Evolutionary conservation across 2,113 vertebrate genomes (phyloP).

Genomic region (Grammomys dolichurus): DNA sequence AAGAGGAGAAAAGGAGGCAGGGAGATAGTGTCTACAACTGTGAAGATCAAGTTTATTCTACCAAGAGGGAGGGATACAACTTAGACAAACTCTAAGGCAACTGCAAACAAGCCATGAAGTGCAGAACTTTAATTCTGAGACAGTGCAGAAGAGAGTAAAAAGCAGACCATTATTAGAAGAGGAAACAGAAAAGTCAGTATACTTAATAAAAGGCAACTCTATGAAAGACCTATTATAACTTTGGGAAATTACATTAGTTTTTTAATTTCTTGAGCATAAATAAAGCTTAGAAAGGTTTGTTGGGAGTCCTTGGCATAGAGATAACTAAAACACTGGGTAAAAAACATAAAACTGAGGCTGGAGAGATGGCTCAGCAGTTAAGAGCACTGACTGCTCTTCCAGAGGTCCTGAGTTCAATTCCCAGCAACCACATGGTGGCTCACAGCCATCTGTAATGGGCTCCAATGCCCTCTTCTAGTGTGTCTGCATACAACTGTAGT

Average conservation of each 20-base stretch:
- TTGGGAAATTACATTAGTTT: neutral
- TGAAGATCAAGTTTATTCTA: neutral
- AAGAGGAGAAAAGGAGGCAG: neutral
- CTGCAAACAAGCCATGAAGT: slow-evolving; percentile 15
- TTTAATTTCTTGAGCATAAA: slow-evolving; percentile 46
- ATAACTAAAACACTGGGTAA: slow-evolving; percentile 44
- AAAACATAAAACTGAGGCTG: neutral
- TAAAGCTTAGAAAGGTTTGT: slow-evolving; percentile 50
- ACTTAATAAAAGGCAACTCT: slow-evolving; percentile 9
- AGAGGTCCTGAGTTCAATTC: too few species aligned
- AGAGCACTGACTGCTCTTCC: too few species aligned
- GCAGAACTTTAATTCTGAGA: neutral
- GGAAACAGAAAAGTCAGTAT: slow-evolving; percentile 24
- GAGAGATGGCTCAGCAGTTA: too few species aligned
- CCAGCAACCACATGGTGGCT: too few species aligned
- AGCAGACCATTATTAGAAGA: slow-evolving; percentile 17
- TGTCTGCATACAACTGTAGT: too few species aligned
- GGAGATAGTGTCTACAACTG: slow-evolving; percentile 8
- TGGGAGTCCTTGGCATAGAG: neutral
- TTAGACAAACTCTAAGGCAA: slow-evolving; percentile 34
- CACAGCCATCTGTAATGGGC: too few species aligned
- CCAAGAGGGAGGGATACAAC: slow-evolving; percentile 49
- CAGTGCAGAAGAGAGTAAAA: neutral
- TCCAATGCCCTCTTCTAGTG: too few species aligned
- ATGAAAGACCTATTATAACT: neutral